Evolutionary conservation across 2,888 invertebrate genomes (phyloP).

Genomic region (Tanytarsus gracilentus): DNA sequence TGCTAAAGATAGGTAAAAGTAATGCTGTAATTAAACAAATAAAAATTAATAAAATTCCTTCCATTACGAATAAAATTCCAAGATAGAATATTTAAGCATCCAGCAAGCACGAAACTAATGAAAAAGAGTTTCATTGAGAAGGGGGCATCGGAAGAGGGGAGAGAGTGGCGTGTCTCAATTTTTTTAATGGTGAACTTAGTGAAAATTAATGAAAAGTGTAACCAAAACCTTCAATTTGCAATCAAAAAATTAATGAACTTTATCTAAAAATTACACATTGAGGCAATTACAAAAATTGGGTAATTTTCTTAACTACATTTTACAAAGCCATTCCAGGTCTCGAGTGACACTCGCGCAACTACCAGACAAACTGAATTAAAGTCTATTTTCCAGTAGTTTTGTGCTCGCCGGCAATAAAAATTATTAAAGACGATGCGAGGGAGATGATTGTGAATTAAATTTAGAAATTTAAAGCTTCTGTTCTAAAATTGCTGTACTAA

Average conservation of each 20-base stretch:
- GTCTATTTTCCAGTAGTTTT: slow-evolving; percentile 18
- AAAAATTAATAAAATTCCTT: slow-evolving; percentile 25
- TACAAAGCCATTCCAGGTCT: slow-evolving; percentile 7
- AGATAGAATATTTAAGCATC: background rate
- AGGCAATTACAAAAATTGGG: no score
- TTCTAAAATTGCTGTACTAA: no score
- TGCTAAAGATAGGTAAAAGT: slow-evolving; percentile 23
- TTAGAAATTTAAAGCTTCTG: no score
- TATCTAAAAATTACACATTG: no score
- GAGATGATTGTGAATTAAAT: no score
- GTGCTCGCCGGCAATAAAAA: slow-evolving; percentile 13
- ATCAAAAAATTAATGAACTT: no score
- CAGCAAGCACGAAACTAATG: slow-evolving; percentile 26
- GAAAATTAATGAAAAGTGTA: background rate
- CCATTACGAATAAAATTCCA: slow-evolving; percentile 1
- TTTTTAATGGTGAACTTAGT: background rate
- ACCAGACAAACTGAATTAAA: background rate
- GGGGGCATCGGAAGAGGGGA: slow-evolving; percentile 1
- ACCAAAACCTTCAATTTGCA: slow-evolving; percentile 9
- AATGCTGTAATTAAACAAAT: slow-evolving; percentile 27
- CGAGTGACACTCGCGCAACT: no score
- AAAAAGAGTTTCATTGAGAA: background rate
- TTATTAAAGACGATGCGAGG: background rate
- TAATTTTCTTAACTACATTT: no score
- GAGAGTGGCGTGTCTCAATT: background rate